Conservation (phyloP, 2,113 vertebrate genomes). For the Vulpes lagopus region DNA sequence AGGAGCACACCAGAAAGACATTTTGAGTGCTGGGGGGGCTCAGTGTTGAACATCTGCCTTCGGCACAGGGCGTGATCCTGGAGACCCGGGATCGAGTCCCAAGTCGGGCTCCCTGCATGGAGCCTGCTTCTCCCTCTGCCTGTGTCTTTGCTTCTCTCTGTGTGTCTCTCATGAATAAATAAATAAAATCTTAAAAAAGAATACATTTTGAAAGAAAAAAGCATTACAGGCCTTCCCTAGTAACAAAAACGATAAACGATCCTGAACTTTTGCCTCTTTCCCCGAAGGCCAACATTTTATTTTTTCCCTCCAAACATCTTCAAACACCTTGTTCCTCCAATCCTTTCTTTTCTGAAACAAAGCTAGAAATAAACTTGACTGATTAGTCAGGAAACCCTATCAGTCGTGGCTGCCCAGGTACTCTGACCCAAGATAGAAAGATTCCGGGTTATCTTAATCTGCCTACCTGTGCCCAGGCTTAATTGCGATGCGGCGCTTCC, state of each 20-base stretch:
- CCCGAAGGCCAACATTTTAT: neutral
- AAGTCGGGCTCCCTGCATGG: too few relatives aligned
- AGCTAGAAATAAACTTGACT: conserved; percentile 38
- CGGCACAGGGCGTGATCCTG: too few relatives aligned
- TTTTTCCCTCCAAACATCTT: neutral
- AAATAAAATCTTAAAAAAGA: too few relatives aligned
- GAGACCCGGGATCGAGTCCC: too few relatives aligned
- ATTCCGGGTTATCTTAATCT: neutral
- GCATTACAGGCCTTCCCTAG: neutral
- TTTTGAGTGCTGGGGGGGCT: neutral
- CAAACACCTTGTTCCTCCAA: neutral
- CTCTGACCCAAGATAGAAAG: neutral
- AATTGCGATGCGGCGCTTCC: neutral
- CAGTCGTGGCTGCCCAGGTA: neutral
- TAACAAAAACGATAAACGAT: neutral
- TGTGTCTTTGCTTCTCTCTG: too few relatives aligned
- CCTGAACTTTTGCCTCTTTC: neutral
- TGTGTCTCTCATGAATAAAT: too few relatives aligned
- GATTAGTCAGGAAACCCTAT: neutral
- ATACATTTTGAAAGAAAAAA: neutral
- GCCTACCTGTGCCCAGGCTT: neutral
- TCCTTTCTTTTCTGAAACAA: conserved; percentile 32
- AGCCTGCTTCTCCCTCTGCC: too few relatives aligned
- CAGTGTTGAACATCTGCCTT: too few relatives aligned
- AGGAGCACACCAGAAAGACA: neutral